A percentile compares a stretch with the other conserved stretches of the same genome.
Evolutionary conservation across 2,888 invertebrate genomes (phyloP).

Genomic region (Pachymerium ferrugineum): DNA sequence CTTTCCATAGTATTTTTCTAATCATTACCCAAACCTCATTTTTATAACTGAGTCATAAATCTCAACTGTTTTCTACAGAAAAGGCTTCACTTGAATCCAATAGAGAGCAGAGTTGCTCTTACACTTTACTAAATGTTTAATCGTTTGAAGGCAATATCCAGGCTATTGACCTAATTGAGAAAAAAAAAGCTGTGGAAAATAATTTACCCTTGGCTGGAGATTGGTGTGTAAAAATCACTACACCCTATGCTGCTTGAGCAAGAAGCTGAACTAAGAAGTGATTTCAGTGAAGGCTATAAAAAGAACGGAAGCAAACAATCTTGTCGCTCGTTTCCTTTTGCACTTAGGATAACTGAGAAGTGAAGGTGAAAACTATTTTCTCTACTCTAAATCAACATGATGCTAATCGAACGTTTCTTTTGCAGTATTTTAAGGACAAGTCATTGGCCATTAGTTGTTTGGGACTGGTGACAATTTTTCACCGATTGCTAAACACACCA

Average conservation of each 20-base stretch:
- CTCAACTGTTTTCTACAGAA: background rate
- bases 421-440: background rate
- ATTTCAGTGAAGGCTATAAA: constrained; percentile 17
- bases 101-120: background rate
- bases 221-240: constrained; percentile 22
- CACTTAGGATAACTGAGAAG: background rate
- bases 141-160: constrained; percentile 25
- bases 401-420: too few species aligned
- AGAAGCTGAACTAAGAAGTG: constrained; percentile 22
- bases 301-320: constrained; percentile 27
- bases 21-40: background rate
- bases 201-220: constrained; percentile 27
- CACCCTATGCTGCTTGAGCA: constrained; percentile 1
- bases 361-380: constrained; percentile 23
- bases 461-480: background rate
- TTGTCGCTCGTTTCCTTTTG: constrained; percentile 25
- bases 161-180: constrained; percentile 27
- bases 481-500: background rate
- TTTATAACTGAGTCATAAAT: constrained; percentile 5
- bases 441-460: background rate
- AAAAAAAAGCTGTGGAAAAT: constrained; percentile 6
- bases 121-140: constrained; percentile 14
- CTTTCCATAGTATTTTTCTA: constrained; percentile 1
- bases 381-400: constrained; percentile 9
- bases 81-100: background rate